A percentile compares a stretch with the other conserved stretches of the same genome.
Conservation (phyloP, 2,797 vertebrate genomes). For the Acropternis orthonyx region DNA sequence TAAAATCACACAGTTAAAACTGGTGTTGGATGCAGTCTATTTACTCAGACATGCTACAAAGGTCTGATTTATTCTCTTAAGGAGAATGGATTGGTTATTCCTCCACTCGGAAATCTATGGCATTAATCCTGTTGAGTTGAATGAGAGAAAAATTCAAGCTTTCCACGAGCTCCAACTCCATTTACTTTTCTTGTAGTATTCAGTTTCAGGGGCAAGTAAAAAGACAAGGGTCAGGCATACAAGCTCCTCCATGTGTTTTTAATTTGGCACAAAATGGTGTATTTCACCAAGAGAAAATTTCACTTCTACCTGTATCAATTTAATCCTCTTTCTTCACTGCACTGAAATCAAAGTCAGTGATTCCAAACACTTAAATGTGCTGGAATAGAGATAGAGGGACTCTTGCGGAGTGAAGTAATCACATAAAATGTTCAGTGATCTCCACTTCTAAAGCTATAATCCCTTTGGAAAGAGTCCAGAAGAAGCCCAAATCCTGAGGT, state of each 20-base stretch:
- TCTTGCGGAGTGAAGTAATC: background rate
- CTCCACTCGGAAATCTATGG: background rate
- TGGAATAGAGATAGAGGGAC: background rate
- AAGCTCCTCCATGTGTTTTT: background rate
- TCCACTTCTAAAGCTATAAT: background rate
- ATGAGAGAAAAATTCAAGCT: background rate
- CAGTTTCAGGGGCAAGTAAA: background rate
- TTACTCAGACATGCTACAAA: background rate
- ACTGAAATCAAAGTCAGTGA: background rate
- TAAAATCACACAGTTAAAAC: background rate
- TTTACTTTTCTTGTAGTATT: background rate
- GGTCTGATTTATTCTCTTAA: background rate
- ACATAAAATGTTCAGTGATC: accelerated
- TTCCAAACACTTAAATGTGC: background rate
- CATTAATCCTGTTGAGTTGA: background rate
- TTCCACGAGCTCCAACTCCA: background rate
- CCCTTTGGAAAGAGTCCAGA: background rate
- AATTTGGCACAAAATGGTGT: background rate
- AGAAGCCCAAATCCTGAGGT: background rate
- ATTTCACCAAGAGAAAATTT: background rate
- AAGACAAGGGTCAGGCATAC: background rate
- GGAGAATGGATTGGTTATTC: background rate
- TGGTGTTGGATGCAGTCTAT: background rate
- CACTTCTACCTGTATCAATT: background rate
- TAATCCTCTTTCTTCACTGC: background rate